Evolutionary conservation across 2,888 invertebrate species (phyloP), one percentile per base, ranked within the genome.

Genomic region (Heterodera filipjevi): DNA sequence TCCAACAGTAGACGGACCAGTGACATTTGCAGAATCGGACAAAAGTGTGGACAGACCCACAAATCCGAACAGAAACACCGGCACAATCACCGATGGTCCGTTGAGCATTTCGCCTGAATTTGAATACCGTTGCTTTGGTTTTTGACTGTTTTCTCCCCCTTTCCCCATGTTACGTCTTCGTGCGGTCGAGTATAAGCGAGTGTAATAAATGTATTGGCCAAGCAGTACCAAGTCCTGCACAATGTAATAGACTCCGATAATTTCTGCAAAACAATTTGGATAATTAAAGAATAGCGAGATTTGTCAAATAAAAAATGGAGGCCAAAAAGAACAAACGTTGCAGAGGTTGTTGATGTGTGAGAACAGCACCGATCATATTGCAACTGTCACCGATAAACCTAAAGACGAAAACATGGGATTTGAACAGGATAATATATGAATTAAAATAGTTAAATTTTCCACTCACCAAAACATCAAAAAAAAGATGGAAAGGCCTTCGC

Each of bases 381-480:
- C 89, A 88, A 22, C 87, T 84, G 78, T 90, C 90, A 10, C 90
- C 90, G 6, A 89, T 82, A 1, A 90, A 86, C 87, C 86, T 86
- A 33, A 81, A n/a, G n/a, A n/a, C n/a, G n/a, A n/a, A n/a, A n/a
- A n/a, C n/a, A n/a, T n/a, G n/a, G n/a, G n/a, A 82, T 44, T 44
- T 44, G 5, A 44, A 12, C 5, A 44, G 5, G 44, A 68, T 14
- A 33, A 22, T 16, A 49, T 6, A 6, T 16, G 0, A 53, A 0
- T 19, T 14, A 19, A 10, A 49, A 22, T 53, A 22, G 22, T 3
- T 22, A 53, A 68, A 64, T 39, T 59, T 27, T 27, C 72, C 12
- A 86, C 90, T 90, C 22, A 87, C 90, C 90, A 90, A 83, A 90
- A 90, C 75, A 90, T 82, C 35, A 90, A 85, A 79, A 90, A 87